Evolutionary conservation across 1,140 invertebrate species (phyloP), one percentile per base, ranked within the genome.

Genomic region (Drosophila tropicalis): DNA sequence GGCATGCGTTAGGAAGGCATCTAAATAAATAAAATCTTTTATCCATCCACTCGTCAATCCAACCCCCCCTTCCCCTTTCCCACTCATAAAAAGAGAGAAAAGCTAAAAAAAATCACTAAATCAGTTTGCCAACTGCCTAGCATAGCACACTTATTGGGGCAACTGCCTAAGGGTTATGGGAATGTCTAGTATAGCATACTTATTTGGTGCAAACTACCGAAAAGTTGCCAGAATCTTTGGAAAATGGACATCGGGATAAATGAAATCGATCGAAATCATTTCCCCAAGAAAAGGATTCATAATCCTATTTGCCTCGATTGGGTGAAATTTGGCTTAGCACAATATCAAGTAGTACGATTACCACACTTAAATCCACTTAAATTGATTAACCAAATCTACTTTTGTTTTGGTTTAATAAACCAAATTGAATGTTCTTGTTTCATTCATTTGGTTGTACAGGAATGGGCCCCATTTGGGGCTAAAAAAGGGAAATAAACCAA

Each of bases 1-100:
- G 67, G 70, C 79, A 86, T 86, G 82, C 79, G 79, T 64, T 51
- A 22, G 44, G 51, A 67, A 61, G 67, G 62, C 64, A 76, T 67
- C 56, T 72, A 65, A 70, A 86, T 87, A 76, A 79, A 69, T 71
- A 72, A 67, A 76, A 70, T 68, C 56, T 62, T 75, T 34, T 34
- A 9, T 19, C 5, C 29, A 57, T 29, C 29, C 5, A 5, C 29
- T 29, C 29, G 29, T 29, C 29, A 29, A 29, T 5, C 29, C 29
- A 29, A 29, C 57, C 29, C 47, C 54, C 13, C 10, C 13, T 9
- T 5, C 29, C 19, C 3, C 10, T 19, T n/a, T n/a, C n/a, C n/a
- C 10, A 22, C 44, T 51, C 44, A 22, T 22, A 51, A 17, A 17
- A 22, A 47, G 19, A 47, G 15, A 51, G 17, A 5, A 51, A 12